These are phyloP conservation scores for Blastobasis lacticolella DNA, from an alignment of 2,888 invertebrate species.

Conservation along the genomic window DNA sequence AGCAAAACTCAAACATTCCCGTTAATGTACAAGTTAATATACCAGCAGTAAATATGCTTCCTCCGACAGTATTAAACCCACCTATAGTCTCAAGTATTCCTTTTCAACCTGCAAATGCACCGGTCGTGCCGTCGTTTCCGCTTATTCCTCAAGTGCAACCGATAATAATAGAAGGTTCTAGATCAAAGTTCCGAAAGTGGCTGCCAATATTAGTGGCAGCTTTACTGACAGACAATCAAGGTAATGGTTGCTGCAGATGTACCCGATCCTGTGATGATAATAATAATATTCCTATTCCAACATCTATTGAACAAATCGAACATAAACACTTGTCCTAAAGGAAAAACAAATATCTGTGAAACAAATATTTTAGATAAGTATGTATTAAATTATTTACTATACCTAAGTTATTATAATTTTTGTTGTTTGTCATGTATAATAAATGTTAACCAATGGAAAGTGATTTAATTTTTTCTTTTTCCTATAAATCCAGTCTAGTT, in stretches of 20 bases:
- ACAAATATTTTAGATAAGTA: too few species aligned
- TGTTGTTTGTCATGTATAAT: too few species aligned
- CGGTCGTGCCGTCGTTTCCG: slow-evolving; percentile 9
- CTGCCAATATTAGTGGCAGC: slow-evolving; percentile 37
- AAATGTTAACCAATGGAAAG: too few species aligned
- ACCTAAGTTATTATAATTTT: too few species aligned
- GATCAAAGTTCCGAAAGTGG: slow-evolving; percentile 27
- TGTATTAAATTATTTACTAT: too few species aligned
- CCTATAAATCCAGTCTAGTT: too few species aligned
- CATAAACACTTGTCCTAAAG: slow-evolving; percentile 17
- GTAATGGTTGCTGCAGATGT: slow-evolving; percentile 22
- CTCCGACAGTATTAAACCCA: slow-evolving; percentile 29
- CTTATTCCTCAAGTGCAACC: slow-evolving; percentile 19
- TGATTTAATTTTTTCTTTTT: too few species aligned
- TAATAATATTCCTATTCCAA: slow-evolving; percentile 30
- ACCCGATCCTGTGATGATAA: slow-evolving; percentile 7
- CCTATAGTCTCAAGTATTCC: slow-evolving; percentile 9
- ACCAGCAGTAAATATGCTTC: slow-evolving; percentile 27
- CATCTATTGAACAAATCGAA: slow-evolving; percentile 34
- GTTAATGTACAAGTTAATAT: slow-evolving; percentile 38
- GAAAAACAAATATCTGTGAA: slow-evolving; percentile 10
- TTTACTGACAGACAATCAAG: slow-evolving; percentile 26
- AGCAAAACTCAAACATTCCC: slow-evolving; percentile 17
- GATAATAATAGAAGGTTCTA: slow-evolving; percentile 30
- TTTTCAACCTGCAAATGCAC: slow-evolving; percentile 8